Conservation (phyloP, 1,140 invertebrate genomes). For the Drosophila novamexicana region DNA sequence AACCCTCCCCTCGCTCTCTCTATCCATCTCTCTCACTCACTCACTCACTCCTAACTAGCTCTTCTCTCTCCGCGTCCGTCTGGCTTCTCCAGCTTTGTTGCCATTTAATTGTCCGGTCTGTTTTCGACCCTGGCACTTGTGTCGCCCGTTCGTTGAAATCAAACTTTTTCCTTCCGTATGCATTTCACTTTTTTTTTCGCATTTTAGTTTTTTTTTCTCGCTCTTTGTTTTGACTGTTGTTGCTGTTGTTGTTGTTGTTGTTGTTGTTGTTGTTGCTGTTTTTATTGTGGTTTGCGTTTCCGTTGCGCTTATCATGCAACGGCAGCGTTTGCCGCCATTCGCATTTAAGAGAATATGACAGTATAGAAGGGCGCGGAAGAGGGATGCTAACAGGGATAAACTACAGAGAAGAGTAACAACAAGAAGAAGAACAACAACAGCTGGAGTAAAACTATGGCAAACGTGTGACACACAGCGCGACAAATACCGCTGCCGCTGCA, state of each 20-base stretch:
- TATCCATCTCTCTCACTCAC: neutral
- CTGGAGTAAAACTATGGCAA: conserved; percentile 23
- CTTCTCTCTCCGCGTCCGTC: neutral
- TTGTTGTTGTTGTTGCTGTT: conserved; percentile 27
- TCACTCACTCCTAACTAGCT: too few relatives aligned
- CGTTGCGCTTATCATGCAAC: conserved; percentile 52
- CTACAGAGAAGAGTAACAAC: neutral
- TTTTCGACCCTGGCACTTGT: conserved; percentile 13
- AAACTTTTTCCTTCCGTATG: conserved; percentile 40
- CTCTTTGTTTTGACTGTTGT: conserved; percentile 11
- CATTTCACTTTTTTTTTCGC: conserved; percentile 39
- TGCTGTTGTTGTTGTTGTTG: conserved; percentile 21
- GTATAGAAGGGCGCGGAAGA: neutral
- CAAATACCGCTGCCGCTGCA: conserved; percentile 39
- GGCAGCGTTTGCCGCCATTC: conserved; percentile 19
- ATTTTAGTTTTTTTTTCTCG: conserved; percentile 7
- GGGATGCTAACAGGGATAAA: neutral
- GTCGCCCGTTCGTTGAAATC: conserved; percentile 24
- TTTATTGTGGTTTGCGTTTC: conserved; percentile 53
- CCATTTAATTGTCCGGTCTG: conserved; percentile 19
- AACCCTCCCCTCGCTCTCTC: neutral
- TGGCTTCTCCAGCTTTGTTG: neutral
- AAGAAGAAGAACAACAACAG: conserved; percentile 7
- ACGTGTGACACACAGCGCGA: conserved; percentile 42
- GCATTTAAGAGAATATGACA: conserved; percentile 13